phyloP scores from a whole-genome alignment of 1,140 invertebrate genomes.

The Cherax quadricarinatus region DNA sequence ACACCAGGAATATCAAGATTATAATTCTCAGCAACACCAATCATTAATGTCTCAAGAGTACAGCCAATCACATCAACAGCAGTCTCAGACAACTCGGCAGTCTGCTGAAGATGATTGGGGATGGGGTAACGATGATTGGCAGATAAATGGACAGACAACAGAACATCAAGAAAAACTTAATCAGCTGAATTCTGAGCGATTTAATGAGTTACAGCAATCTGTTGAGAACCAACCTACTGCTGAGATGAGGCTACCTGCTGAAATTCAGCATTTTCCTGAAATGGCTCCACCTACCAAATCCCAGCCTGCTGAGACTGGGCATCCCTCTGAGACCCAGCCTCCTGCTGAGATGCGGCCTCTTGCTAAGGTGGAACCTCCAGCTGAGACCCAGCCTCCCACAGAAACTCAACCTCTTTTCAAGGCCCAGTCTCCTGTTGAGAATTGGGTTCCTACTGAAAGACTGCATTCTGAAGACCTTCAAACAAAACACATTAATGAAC shows the following conservation, averaged over 20 bases:
- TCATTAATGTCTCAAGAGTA: neutral
- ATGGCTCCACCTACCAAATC: too few species aligned
- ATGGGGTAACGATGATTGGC: constrained; percentile 62
- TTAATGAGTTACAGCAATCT: neutral
- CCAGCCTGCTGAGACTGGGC: too few species aligned
- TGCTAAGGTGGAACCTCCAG: neutral
- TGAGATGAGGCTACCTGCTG: too few species aligned
- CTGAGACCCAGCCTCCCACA: neutral
- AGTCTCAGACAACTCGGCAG: neutral
- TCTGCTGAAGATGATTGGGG: constrained; percentile 53
- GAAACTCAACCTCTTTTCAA: neutral
- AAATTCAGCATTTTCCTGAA: too few species aligned
- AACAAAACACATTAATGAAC: neutral
- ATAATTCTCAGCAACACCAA: constrained; percentile 9
- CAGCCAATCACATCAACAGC: constrained; percentile 11
- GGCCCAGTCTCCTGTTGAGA: too few species aligned
- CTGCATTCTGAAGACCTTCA: neutral
- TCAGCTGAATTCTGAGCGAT: neutral
- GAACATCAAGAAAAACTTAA: constrained; percentile 10
- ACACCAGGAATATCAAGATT: neutral
- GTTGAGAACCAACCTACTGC: neutral
- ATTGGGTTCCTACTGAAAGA: too few species aligned
- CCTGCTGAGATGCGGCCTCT: too few species aligned
- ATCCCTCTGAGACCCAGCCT: too few species aligned
- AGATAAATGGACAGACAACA: constrained; percentile 38